Percentiles rank a stretch among this genome's conserved stretches.
Evolutionary conservation across 2,888 invertebrate genomes (phyloP).

Genomic region (Colostygia pectinataria): DNA sequence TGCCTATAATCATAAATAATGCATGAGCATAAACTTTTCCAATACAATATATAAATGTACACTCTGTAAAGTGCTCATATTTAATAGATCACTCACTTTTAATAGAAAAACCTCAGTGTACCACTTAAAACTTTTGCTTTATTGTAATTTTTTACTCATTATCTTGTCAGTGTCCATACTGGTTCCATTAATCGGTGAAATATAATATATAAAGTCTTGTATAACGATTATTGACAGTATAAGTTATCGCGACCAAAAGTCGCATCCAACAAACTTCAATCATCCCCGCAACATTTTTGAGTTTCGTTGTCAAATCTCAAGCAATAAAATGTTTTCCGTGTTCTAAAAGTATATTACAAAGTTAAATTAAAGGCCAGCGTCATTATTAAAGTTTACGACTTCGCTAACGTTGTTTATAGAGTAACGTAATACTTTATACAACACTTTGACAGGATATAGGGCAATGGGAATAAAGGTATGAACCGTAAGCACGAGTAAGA

Average conservation of each 20-base stretch:
- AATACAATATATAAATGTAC: too few relatives aligned
- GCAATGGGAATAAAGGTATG: slow-evolving; percentile 4
- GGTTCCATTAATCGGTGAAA: too few relatives aligned
- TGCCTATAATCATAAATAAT: too few relatives aligned
- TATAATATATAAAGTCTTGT: too few relatives aligned
- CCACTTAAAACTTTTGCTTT: too few relatives aligned
- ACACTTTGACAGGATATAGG: not conserved
- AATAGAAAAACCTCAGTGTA: too few relatives aligned
- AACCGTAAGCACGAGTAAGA: slow-evolving; percentile 1
- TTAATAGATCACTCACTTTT: too few relatives aligned
- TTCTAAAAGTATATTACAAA: slow-evolving; percentile 56
- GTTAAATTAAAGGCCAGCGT: slow-evolving; percentile 53
- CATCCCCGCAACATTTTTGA: slow-evolving; percentile 7
- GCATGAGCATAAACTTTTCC: too few relatives aligned
- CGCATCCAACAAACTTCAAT: not conserved
- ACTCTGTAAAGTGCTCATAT: too few relatives aligned
- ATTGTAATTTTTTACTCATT: too few relatives aligned
- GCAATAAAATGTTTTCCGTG: slow-evolving; percentile 44
- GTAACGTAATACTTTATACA: slow-evolving; percentile 29
- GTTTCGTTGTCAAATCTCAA: slow-evolving; percentile 42
- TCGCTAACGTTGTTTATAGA: slow-evolving; percentile 42
- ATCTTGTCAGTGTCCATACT: too few relatives aligned
- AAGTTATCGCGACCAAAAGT: not conserved
- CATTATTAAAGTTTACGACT: slow-evolving; percentile 50
- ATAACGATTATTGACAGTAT: too few relatives aligned